Evolutionary conservation across 2,113 vertebrate genomes (phyloP), one percentile per base, ranked within the genome.

Genomic region (Polypterus bichir): DNA sequence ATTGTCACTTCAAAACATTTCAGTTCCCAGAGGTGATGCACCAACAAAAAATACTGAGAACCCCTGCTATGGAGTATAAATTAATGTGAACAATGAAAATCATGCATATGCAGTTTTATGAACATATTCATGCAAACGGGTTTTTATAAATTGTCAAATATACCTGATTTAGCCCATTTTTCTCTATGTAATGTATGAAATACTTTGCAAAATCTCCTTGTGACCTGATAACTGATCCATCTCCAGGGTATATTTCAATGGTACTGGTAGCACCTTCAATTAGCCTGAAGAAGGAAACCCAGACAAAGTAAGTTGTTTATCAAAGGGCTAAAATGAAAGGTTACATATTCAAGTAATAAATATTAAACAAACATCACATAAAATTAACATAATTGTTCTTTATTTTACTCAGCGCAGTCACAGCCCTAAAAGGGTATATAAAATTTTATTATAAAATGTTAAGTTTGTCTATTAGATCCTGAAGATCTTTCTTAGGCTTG

Each of bases 161-260:
- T 66, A 83, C 78, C 73, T 51, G 64, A 4, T 57, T 64, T 44
- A 69, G 64, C 1, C 48, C 54, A 5, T 75, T 72, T 9, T 76
- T 71, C 52, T 75, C 53, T 59, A 72, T 77, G 69, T 80, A 78
- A 73, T 74, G 88, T 5, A 76, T 69, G 47, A 93, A 97, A 75
- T 94, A 97, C 52, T 78, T 86, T 63, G 80, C 86, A 68, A 86
- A 74, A 53, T 81, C 51, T 59, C 86, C 81, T 49, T 90, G 86
- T 56, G 93, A 95, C 54, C 81, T 87, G 62, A 96, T 89, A 73
- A 91, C 72, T 44, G 93, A 93, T 44, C 86, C 86, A 76, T 95
- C 92, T 49, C 89, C 92, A 45, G 87, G 92, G 65, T 86, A 91
- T 73, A 95, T 76, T 76, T 97, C 92, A 60, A 79, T 64, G 47